Base-by-base conservation (phyloP, 2,888 invertebrate species). In the Cantharis rufa region DNA sequence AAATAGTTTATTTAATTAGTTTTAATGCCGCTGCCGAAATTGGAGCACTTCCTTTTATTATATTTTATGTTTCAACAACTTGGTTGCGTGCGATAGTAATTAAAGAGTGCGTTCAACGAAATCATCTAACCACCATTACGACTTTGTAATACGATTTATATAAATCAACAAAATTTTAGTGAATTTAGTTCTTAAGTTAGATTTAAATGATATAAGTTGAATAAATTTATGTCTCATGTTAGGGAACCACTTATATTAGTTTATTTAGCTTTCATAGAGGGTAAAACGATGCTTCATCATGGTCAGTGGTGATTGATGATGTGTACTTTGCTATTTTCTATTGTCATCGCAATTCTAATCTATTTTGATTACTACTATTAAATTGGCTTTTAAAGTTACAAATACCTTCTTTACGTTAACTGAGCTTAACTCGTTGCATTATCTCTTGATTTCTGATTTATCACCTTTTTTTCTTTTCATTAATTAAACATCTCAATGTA, bases 241-340 rank as follows among this genome's bases (percentile, higher is more conserved):
- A 63, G 64, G n/a, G 64, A 62, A 61, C 73, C 66, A 75, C 74
- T 77, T 75, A 76, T 76, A 78, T 76, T 79, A 80, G 80, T 82
- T 82, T 81, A 82, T 81, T 81, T 81, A 82, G 79, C 82, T 81
- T 81, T 81, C 81, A 81, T 76, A 76, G 74, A 69, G 79, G 78
- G 77, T 77, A 78, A 79, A 76, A 78, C 79, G 77, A 79, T 79
- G 78, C 82, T 83, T 82, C 81, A 83, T 83, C 82, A 80, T 82
- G 81, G 81, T 82, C 83, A 80, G 76, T 80, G 77, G 79, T 82
- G 79, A 81, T 81, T 82, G 81, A 82, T 82, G 82, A 81, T 78
- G 80, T 78, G 80, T 79, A 81, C 78, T 78, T 66, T 77, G 75
- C 72, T 78, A 74, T 74, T 77, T 71, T 77, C 77, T 32, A 71